Evolutionary conservation across 1,140 invertebrate species (phyloP).

Genomic region (Trichogramma pretiosum): DNA sequence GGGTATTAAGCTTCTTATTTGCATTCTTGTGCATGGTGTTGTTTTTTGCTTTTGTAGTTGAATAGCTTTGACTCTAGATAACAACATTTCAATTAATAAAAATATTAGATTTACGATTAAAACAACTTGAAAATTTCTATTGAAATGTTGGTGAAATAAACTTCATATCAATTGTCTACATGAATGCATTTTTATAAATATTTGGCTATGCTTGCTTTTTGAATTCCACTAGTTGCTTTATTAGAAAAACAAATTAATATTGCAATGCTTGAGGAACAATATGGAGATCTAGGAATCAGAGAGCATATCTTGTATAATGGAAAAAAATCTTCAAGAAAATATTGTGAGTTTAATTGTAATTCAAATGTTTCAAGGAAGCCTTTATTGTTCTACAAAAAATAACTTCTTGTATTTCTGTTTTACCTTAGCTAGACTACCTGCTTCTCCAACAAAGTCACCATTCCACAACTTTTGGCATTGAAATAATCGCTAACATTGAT

Average conservation of each 20-base stretch:
- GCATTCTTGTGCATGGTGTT: background rate
- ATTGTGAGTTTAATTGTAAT: slow-evolving; percentile 10
- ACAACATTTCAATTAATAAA: too few species aligned
- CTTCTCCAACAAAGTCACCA: slow-evolving; percentile 13
- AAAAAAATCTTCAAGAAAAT: slow-evolving; percentile 15
- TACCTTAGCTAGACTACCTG: slow-evolving; percentile 12
- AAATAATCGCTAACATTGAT: slow-evolving; percentile 9
- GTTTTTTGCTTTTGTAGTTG: too few species aligned
- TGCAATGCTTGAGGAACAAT: slow-evolving; percentile 16
- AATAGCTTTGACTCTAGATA: too few species aligned
- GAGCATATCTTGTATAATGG: slow-evolving; percentile 7
- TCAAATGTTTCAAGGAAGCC: background rate
- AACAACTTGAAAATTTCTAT: too few species aligned
- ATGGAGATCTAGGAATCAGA: slow-evolving; percentile 14
- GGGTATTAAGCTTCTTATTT: slow-evolving; percentile 3
- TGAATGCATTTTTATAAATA: too few species aligned
- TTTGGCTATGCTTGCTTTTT: too few species aligned
- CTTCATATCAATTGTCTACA: too few species aligned
- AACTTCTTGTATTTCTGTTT: background rate
- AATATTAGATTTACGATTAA: too few species aligned
- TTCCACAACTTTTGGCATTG: slow-evolving; percentile 15
- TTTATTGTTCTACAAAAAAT: background rate
- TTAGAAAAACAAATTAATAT: slow-evolving; percentile 14
- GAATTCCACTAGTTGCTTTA: too few species aligned
- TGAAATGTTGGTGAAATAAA: too few species aligned